Evolutionary conservation across 2,888 invertebrate species (phyloP), one percentile per base, ranked within the genome.

Genomic region (Phymatocera aterrima): DNA sequence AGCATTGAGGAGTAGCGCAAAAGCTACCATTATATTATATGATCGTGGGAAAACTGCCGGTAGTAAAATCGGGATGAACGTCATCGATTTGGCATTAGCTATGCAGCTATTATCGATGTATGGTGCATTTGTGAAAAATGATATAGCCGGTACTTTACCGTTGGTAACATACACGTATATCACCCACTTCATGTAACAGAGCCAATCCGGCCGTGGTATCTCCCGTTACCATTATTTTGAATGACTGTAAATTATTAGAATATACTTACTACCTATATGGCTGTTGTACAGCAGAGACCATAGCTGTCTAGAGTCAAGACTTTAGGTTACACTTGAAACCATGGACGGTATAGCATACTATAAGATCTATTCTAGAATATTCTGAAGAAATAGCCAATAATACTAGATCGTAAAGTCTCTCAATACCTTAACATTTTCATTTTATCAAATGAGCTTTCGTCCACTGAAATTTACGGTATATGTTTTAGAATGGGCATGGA

Each of bases 121-220:
- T 68, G n/a, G n/a, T n/a, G n/a, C n/a, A 68, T 68, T 68, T n/a
- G 40, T 68, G 68, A 46, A 43, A 68, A 68, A 68, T 68, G 68
- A 46, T 43, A 68, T 28, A n/a, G n/a, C n/a, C n/a, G n/a, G n/a
- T n/a, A 28, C 28, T 21, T 37, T 37, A 24, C 24, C 24, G 28
- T 24, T 21, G 34, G 6, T 68, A 68, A 68, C 24, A 15, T 12
- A 18, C 43, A 31, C 21, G 18, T 21, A 65, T 24, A 43, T 65
- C 43, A 65, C 65, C 40, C 24, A 21, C 40, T 65, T 65, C 46
- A 28, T 46, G 46, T 46, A 24, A 68, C 28, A 34, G 28, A 68
- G 68, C 46, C 40, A 68, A 68, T 46, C 12, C 68, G 24, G 24
- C 43, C 43, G 68, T 24, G 46, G n/a, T 68, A 68, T 68, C 28